Conservation (phyloP, 2,113 vertebrate species). For the Micronisus gabar region DNA sequence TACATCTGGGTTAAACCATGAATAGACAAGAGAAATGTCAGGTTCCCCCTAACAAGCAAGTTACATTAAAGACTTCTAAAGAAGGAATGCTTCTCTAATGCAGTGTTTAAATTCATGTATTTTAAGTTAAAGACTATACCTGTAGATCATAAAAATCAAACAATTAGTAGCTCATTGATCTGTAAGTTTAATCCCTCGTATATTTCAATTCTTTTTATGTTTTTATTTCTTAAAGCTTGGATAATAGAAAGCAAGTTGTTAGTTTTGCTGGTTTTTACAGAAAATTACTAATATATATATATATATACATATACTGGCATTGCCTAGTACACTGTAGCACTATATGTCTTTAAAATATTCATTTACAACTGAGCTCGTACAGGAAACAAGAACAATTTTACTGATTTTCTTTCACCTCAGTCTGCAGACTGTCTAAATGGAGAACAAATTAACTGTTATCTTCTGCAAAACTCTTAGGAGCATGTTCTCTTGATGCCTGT, state of each 20-base stretch:
- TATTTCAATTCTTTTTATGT: not conserved
- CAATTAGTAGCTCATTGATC: not conserved
- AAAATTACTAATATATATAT: not conserved
- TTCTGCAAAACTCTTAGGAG: not conserved
- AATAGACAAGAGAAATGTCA: not conserved
- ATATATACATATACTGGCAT: not conserved
- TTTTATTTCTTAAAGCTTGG: not conserved
- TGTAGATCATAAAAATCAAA: not conserved
- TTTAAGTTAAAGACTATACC: not conserved
- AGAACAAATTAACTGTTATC: not conserved
- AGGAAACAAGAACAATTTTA: not conserved
- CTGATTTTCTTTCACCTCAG: not conserved
- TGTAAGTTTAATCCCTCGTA: not conserved
- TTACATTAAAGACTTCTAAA: not conserved
- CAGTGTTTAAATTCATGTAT: not conserved
- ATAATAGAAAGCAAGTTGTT: not conserved
- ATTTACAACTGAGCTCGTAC: not conserved
- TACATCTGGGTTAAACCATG: constrained; percentile 79
- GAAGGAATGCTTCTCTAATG: not conserved
- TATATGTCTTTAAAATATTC: not conserved
- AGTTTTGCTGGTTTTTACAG: not conserved
- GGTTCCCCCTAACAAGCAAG: not conserved
- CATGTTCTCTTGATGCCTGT: not conserved
- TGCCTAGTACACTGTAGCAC: not conserved
- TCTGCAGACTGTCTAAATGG: not conserved